Evolutionary conservation across 2,797 vertebrate species (phyloP), one percentile per base, ranked within the genome.

Genomic region (Rhodeus uyekii): DNA sequence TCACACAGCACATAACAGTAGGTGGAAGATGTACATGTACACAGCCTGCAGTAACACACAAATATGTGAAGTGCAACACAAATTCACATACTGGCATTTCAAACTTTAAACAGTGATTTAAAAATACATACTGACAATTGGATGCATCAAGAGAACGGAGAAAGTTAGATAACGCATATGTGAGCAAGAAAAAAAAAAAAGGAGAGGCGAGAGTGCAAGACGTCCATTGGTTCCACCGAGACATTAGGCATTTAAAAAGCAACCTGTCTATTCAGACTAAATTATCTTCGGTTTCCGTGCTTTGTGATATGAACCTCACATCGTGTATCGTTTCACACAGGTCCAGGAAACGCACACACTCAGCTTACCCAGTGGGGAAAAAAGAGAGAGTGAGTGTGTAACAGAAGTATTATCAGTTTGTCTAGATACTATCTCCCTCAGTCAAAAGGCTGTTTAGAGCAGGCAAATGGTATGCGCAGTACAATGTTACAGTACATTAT

Each of bases 1-100:
- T 98, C 97, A 98, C 58, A 75, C 24, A n/a, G 93, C 90, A 90
- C 91, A 89, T 88, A 91, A 91, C 91, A 91, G 92, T 90, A 90
- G 87, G 89, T 89, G 89, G 87, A 90, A 90, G 48, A 81, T 73
- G 85, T 80, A 73, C 91, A 80, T 44, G 89, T 83, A 89, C 90
- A 89, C 76, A 34, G 77, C 60, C 71, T 55, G 80, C 13, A 38
- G 69, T 42, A 65, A 75, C 68, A 48, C 38, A 19, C 50, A 58
- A 58, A 58, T 58, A 74, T 36, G 78, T 69, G 55, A 80, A 8
- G 32, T n/a, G 44, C 24, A 55, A 81, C n/a, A 38, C 22, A 4
- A 53, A 64, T 74, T 48, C 29, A 50, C 18, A 72, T 22, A 29
- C 9, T 61, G n/a, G n/a, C 14, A 48, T 80, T 80, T n/a, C n/a